Conservation (phyloP, 2,888 invertebrate species). For the Callosobruchus maculatus region DNA sequence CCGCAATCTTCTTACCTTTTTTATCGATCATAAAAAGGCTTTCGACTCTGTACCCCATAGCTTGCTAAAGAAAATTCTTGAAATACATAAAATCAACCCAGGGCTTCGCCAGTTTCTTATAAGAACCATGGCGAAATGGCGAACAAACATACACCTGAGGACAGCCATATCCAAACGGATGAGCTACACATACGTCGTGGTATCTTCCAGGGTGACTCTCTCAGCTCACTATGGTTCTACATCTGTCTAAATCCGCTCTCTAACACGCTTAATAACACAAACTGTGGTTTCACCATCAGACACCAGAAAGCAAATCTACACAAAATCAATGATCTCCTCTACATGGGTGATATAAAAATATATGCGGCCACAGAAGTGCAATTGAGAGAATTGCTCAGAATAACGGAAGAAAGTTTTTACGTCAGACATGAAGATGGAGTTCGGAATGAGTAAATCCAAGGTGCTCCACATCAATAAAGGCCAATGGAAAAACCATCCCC, state of each 20-base stretch:
- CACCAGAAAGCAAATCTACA: background rate
- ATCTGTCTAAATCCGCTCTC: no score
- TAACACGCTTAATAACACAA: no score
- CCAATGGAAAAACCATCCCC: background rate
- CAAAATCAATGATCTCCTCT: background rate
- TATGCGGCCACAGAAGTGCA: background rate
- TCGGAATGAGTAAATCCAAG: background rate
- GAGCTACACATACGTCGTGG: background rate
- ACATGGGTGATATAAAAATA: background rate
- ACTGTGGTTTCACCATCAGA: background rate
- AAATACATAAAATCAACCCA: background rate
- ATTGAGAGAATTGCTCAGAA: background rate
- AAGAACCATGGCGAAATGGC: background rate
- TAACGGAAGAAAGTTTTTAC: background rate
- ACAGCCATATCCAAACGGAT: background rate
- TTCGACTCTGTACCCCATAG: background rate
- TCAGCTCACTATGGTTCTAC: background rate
- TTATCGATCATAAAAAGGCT: background rate
- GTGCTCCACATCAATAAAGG: background rate
- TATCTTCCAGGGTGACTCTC: background rate
- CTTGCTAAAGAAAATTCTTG: background rate
- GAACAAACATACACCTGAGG: background rate
- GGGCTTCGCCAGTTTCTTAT: background rate
- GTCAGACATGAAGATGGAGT: background rate
- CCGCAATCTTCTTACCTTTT: background rate